Conservation (phyloP, 2,113 vertebrate genomes). For the Jaculus jaculus region DNA sequence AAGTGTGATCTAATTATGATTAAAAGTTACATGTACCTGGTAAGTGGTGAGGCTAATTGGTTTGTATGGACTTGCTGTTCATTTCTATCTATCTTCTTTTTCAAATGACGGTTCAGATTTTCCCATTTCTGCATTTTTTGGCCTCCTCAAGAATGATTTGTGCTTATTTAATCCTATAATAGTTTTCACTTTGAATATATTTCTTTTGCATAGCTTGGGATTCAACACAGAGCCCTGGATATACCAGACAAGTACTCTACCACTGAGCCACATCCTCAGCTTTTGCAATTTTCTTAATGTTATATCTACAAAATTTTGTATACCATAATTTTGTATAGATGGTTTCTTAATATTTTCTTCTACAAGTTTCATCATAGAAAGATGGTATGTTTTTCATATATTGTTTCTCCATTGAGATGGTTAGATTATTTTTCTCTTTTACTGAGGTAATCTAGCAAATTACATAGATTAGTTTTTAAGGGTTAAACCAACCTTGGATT, state of each 20-base stretch:
- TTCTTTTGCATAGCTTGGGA: not conserved
- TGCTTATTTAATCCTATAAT: not conserved
- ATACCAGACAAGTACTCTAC: not conserved
- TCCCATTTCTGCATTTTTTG: not conserved
- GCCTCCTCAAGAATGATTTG: not conserved
- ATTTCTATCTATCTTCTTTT: not conserved
- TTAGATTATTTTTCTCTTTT: not conserved
- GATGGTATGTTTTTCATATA: not conserved
- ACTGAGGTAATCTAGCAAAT: not conserved
- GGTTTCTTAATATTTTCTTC: not conserved
- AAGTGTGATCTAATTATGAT: not conserved
- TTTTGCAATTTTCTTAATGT: not conserved
- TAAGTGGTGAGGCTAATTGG: no score
- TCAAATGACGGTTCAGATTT: not conserved
- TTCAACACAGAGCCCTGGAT: not conserved
- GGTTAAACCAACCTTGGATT: not conserved
- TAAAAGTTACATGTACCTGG: not conserved
- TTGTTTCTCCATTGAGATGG: not conserved
- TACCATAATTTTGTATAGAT: not conserved
- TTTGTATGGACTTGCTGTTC: not conserved
- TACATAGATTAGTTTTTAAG: not conserved
- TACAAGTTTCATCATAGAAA: not conserved
- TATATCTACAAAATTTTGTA: slow-evolving; percentile 1
- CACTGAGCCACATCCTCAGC: not conserved
- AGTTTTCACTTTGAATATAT: not conserved